These are phyloP conservation scores for Didymodactylos carnosus DNA, from an alignment of 2,888 invertebrate genomes.

Conservation along the genomic window DNA sequence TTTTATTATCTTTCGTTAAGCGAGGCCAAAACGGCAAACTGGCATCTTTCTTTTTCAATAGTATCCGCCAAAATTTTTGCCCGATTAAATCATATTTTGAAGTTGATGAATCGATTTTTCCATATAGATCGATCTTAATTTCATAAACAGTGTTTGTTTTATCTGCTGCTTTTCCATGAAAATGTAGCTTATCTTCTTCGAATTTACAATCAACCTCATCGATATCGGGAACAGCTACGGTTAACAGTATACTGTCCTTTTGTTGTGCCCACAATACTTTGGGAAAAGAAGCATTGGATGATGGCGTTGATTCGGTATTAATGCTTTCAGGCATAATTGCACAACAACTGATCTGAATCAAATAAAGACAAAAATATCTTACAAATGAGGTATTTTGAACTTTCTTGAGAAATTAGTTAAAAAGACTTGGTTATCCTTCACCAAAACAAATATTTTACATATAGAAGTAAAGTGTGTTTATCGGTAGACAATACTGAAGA, in stretches of 20 bases:
- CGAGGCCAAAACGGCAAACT: conserved; percentile 67
- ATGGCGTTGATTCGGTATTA: too few relatives aligned
- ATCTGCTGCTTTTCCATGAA: conserved; percentile 41
- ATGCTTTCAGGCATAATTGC: not conserved
- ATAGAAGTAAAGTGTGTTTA: too few relatives aligned
- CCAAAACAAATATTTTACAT: too few relatives aligned
- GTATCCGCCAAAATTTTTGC: conserved; percentile 39
- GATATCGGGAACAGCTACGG: conserved; percentile 70
- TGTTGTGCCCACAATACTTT: conserved; percentile 83
- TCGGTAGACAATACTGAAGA: too few relatives aligned
- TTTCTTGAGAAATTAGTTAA: too few relatives aligned
- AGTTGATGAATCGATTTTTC: conserved; percentile 46
- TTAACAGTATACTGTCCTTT: conserved; percentile 57
- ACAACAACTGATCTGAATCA: not conserved
- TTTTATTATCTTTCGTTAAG: conserved; percentile 62
- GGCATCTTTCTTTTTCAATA: conserved; percentile 41
- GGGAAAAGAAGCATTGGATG: too few relatives aligned
- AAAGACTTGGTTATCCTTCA: too few relatives aligned
- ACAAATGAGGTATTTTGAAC: too few relatives aligned
- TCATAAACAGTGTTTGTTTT: conserved; percentile 67
- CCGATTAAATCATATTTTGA: conserved; percentile 36
- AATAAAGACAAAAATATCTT: too few relatives aligned
- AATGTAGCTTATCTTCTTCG: conserved; percentile 46
- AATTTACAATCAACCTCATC: conserved; percentile 60
- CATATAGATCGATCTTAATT: conserved; percentile 62